phyloP scores from a whole-genome alignment of 2,888 invertebrate species.

The Ectemnius continuus region DNA sequence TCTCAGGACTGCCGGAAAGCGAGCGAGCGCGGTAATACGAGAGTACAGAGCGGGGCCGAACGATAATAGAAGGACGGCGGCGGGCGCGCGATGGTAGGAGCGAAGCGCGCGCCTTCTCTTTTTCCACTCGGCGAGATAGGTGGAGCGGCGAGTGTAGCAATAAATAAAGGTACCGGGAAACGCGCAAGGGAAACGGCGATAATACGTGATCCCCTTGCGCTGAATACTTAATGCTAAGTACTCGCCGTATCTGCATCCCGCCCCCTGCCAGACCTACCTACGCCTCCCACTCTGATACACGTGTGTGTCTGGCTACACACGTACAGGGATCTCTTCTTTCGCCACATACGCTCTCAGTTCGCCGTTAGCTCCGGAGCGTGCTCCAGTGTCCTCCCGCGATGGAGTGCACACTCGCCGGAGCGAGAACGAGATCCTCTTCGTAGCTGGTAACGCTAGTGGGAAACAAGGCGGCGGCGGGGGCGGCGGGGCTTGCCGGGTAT shows the following conservation, averaged over 20 bases:
- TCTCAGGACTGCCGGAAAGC: no score
- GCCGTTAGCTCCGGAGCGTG: conserved; percentile 13
- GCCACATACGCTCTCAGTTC: no score
- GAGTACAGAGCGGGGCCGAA: background rate
- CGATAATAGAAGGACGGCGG: conserved; percentile 6
- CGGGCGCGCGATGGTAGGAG: conserved; percentile 14
- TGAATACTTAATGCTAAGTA: conserved; percentile 78
- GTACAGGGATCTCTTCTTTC: no score
- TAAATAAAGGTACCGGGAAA: conserved; percentile 72
- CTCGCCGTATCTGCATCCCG: conserved; percentile 73
- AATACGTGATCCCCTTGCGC: conserved; percentile 77
- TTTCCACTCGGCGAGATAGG: conserved; percentile 44
- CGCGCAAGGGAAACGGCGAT: conserved; percentile 72
- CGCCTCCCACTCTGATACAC: conserved; percentile 25
- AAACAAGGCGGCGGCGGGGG: conserved; percentile 63
- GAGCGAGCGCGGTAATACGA: background rate
- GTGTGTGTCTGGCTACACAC: conserved; percentile 29
- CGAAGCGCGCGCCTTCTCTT: conserved; percentile 52
- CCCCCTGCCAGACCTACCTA: conserved; percentile 14
- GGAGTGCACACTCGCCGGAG: conserved; percentile 48
- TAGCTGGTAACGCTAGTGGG: conserved; percentile 59
- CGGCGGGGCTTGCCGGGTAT: conserved; percentile 68
- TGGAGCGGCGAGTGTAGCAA: conserved; percentile 60
- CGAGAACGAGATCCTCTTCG: conserved; percentile 59
- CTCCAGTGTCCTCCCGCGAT: conserved; percentile 39